phyloP scores from a whole-genome alignment of 2,797 vertebrate genomes.

The Diceros bicornis region DNA sequence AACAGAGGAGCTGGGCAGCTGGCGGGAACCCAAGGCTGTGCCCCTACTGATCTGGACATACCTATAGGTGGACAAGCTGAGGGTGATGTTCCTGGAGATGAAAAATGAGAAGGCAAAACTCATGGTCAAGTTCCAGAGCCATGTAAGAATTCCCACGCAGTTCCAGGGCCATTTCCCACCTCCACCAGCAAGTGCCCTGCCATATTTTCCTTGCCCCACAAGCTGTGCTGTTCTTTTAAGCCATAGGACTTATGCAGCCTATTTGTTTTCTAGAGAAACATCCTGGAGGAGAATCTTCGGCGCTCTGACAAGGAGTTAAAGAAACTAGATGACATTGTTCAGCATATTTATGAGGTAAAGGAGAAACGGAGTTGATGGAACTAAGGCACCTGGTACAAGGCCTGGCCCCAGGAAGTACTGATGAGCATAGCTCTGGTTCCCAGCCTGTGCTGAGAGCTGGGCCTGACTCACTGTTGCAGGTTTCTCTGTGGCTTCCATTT shows the following conservation, averaged over 20 bases:
- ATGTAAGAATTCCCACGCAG: conserved; percentile 75
- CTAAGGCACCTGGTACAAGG: neutral
- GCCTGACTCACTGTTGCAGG: neutral
- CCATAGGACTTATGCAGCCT: neutral
- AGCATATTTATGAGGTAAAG: conserved; percentile 88
- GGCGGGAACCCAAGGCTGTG: conserved; percentile 8
- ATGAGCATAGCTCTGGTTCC: neutral
- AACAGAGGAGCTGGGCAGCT: conserved; percentile 51
- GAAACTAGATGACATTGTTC: conserved; percentile 84
- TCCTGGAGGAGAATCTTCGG: conserved; percentile 85
- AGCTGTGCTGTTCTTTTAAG: conserved; percentile 13
- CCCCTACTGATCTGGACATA: conserved; percentile 58
- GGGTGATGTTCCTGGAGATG: conserved; percentile 87
- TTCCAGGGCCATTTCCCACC: neutral
- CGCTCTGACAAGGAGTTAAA: conserved; percentile 81
- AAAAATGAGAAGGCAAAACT: conserved; percentile 84
- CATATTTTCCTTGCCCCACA: neutral
- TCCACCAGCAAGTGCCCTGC: neutral
- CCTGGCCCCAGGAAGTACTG: neutral
- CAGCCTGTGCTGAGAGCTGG: neutral
- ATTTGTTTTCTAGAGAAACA: conserved; percentile 83
- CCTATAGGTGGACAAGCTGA: conserved; percentile 88
- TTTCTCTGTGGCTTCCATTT: conserved; percentile 35
- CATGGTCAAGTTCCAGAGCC: conserved; percentile 78
- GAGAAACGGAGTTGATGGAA: neutral